Base-by-base conservation (phyloP, 2,113 vertebrate genomes). In the Nothoprocta pentlandii region DNA sequence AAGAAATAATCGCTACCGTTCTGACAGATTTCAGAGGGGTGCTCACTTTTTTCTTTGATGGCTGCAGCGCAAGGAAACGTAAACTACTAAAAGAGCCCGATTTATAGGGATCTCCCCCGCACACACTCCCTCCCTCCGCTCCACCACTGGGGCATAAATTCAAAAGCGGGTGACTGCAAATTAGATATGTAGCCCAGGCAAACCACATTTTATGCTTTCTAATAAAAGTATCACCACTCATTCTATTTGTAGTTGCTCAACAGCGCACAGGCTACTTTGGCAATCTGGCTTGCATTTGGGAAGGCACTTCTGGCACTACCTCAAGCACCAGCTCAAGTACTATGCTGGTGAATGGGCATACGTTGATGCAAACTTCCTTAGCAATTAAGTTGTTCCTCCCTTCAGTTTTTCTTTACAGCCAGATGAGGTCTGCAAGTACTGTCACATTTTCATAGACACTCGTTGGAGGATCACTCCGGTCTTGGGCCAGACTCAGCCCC, bases 161-260 rank as follows among this genome's bases (percentile, higher is more conserved):
- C 80, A 91, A 53, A 85, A 32, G 8, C 7, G 23, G 47, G 63
- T 39, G 82, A 82, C 92, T 89, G 56, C 80, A 90, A 89, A 91
- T 78, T 91, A 85, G 49, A 92, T 69, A 89, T 15, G 80, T 80
- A 74, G 70, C 58, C 68, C 63, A 77, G 41, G 39, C 54, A 93
- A 86, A 90, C 28, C 69, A 69, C 67, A 71, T 70, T 92, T 95
- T 94, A 91, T 78, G 85, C 80, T 80, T 42, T 62, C 26, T 70
- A 69, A 58, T 93, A 95, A 89, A 96, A 94, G 90, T 88, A 96
- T 94, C 92, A 80, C 85, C 5, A n/a, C 78, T 94, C 62, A 80
- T 90, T 93, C 80, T 9, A 36, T 14, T 10, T 81, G 76, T 36
- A 90, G 83, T 66, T 86, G 82, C 85, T 88, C 88, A 97, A 61